phyloP scores from a whole-genome alignment of 2,797 vertebrate genomes.

The Serranus cabrilla region DNA sequence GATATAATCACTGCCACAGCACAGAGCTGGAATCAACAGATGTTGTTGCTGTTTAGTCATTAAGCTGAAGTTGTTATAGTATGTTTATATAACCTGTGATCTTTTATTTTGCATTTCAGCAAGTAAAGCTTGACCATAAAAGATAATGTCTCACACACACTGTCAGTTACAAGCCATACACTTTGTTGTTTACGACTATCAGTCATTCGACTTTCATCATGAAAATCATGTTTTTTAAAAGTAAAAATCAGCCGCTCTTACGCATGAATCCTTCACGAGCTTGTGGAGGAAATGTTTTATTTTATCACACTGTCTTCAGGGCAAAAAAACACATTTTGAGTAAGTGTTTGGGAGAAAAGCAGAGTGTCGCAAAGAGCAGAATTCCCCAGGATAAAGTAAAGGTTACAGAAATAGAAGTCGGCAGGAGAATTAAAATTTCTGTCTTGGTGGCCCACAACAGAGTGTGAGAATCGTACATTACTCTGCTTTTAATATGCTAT shows the following conservation, averaged over 20 bases:
- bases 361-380: not conserved
- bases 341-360: not conserved
- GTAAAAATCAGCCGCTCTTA: not conserved
- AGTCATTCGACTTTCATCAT: no score
- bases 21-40: not conserved
- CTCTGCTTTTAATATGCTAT: slow-evolving; percentile 55
- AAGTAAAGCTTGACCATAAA: not conserved
- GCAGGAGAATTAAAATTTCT: slow-evolving; percentile 12
- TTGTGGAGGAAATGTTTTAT: not conserved
- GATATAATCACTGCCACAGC: slow-evolving; percentile 4
- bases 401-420: slow-evolving; percentile 20
- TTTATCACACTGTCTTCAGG: not conserved
- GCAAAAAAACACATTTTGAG: not conserved
- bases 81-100: not conserved
- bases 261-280: not conserved
- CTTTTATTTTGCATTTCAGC: not conserved
- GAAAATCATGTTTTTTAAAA: no score
- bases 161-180: no score
- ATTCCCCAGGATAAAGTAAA: slow-evolving; percentile 9
- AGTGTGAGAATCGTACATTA: slow-evolving; percentile 43
- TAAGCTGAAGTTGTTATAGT: not conserved
- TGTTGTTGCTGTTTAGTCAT: not conserved
- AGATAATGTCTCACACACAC: no score
- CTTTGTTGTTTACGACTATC: no score
- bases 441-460: slow-evolving; percentile 20